Evolutionary conservation across 1,140 invertebrate species (phyloP).

Genomic region (Aphelinus atriplicis): DNA sequence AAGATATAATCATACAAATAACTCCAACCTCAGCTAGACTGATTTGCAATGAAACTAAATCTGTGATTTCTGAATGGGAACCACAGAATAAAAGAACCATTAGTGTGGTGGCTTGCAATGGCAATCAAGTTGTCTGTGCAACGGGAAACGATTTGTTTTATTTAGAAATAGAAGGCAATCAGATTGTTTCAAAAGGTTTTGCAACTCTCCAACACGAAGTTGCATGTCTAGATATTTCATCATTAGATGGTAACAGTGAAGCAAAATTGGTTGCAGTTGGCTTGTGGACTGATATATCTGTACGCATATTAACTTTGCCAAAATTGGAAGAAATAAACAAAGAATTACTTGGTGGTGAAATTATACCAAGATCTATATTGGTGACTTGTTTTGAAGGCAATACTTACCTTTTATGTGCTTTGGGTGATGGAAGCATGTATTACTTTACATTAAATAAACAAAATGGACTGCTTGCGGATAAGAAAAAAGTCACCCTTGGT

Average conservation of each 20-base stretch:
- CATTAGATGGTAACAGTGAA: conserved; percentile 73
- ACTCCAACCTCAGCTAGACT: conserved; percentile 79
- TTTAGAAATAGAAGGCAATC: conserved; percentile 79
- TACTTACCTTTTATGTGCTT: conserved; percentile 89
- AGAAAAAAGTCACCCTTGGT: conserved; percentile 93
- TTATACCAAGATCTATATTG: conserved; percentile 94
- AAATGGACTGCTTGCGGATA: conserved; percentile 79
- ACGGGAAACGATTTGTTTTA: conserved; percentile 91
- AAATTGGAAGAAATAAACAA: conserved; percentile 81
- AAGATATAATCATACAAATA: conserved; percentile 84
- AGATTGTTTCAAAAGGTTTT: conserved; percentile 74
- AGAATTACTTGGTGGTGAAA: conserved; percentile 91
- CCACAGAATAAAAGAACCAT: conserved; percentile 80
- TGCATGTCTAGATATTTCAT: conserved; percentile 94
- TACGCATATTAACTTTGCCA: conserved; percentile 84
- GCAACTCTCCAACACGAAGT: conserved; percentile 90
- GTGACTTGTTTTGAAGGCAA: conserved; percentile 94
- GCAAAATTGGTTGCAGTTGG: conserved; percentile 89
- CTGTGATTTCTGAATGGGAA: conserved; percentile 81
- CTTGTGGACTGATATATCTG: conserved; percentile 97
- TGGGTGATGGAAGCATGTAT: conserved; percentile 98
- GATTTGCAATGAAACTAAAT: conserved; percentile 74
- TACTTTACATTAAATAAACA: conserved; percentile 89
- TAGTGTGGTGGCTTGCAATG: conserved; percentile 89
- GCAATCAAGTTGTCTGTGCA: conserved; percentile 85